phyloP scores from a whole-genome alignment of 2,797 vertebrate species.

The Gymnocypris eckloni region DNA sequence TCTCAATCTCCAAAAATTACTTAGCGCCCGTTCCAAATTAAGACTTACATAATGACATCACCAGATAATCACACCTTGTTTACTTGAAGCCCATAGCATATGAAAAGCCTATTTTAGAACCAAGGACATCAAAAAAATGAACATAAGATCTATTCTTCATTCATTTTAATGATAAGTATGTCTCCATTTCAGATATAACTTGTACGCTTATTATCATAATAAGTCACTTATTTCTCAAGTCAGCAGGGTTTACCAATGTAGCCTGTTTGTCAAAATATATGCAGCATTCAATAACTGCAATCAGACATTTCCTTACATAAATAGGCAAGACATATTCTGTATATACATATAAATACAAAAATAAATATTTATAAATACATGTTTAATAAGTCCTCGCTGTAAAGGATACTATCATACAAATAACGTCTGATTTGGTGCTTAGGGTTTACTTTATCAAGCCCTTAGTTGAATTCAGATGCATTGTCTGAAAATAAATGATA shows the following conservation, averaged over 20 bases:
- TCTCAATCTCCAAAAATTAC: conserved; percentile 24
- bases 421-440: neutral
- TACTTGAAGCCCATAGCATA: conserved; percentile 24
- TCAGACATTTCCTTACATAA: conserved; percentile 16
- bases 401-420: neutral
- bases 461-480: conserved; percentile 29
- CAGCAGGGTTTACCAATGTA: neutral
- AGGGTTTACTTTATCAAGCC: neutral
- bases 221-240: neutral
- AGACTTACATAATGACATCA: conserved; percentile 8
- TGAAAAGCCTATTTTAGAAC: conserved; percentile 22
- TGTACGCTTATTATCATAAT: neutral
- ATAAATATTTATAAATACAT: neutral
- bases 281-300: neutral
- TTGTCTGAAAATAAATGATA: conserved; percentile 23
- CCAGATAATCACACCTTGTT: conserved; percentile 25
- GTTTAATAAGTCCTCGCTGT: neutral
- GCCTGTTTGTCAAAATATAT: conserved; percentile 4
- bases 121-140: conserved; percentile 26
- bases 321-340: neutral
- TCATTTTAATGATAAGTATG: conserved; percentile 11
- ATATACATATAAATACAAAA: neutral
- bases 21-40: conserved; percentile 31
- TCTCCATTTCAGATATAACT: neutral
- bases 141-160: conserved; percentile 20